Evolutionary conservation across 2,113 vertebrate species (phyloP), one percentile per base, ranked within the genome.

Genomic region (Dendrocopos noguchii): DNA sequence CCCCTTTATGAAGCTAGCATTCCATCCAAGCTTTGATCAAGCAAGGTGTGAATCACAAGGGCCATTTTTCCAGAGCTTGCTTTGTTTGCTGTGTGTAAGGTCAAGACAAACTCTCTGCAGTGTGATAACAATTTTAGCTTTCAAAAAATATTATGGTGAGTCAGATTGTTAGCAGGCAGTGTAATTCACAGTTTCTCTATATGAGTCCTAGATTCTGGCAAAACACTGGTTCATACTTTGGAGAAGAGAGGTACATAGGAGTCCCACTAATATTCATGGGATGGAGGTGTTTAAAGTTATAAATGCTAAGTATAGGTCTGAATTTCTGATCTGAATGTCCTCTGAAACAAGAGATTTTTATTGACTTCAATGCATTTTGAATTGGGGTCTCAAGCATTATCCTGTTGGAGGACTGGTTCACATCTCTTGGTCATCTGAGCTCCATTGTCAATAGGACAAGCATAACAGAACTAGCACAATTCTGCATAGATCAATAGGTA

Each of bases 371-470:
- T 29, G 67, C 20, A 7, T 46, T 59, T 91, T 61, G 78, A 29
- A 12, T 22, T 0, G 2, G 16, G 22, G 7, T 34, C 27, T 86
- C 7, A 4, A 28, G 4, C 28, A 21, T 3, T 2, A 57, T 52
- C 22, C 31, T 76, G 4, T 19, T 60, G 50, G 34, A 66, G 16
- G 8, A 28, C 28, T 28, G 20, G 5, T 53, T 84, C 22, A 34
- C 21, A 34, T 12, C 65, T 84, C 21, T 31, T 47, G 36, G 72
- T 64, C 4, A 2, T 67, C 63, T 13, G 18, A 50, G 29, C 42
- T 59, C 28, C 0, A 0, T 29, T 34, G 39, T 27, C 42, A 46
- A 24, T 2, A 20, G 64, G 70, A 56, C 1, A 6, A 72, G n/a
- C 34, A 50, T 24, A n/a, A 53, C 16, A 56, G 65, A 25, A 9